phyloP scores from a whole-genome alignment of 1,140 invertebrate genomes.

The Leucophenga varia region DNA sequence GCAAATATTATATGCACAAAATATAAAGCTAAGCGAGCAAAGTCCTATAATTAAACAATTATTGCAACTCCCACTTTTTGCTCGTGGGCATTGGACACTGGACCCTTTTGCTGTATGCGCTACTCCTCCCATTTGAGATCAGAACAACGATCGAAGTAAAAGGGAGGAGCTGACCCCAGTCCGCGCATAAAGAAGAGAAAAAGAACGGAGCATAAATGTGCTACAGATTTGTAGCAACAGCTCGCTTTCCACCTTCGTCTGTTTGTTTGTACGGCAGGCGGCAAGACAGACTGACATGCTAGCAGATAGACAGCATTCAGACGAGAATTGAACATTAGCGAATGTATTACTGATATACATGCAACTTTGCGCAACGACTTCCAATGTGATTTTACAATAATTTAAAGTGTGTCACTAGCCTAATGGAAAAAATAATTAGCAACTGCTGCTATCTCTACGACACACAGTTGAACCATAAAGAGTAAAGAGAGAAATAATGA shows the following conservation, averaged over 20 bases:
- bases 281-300: too few relatives aligned
- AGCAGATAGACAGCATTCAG: neutral
- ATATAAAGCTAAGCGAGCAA: slow-evolving; percentile 54
- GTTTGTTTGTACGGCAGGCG: slow-evolving; percentile 6
- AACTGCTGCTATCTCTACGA: too few relatives aligned
- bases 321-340: too few relatives aligned
- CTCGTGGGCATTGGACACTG: slow-evolving; percentile 40
- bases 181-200: neutral
- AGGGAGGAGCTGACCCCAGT: slow-evolving; percentile 6
- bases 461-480: too few relatives aligned
- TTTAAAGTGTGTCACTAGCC: too few relatives aligned
- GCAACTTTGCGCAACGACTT: too few relatives aligned
- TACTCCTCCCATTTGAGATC: slow-evolving; percentile 56
- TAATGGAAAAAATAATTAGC: too few relatives aligned
- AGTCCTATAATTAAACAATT: slow-evolving; percentile 57
- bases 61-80: slow-evolving; percentile 57
- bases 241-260: slow-evolving; percentile 44
- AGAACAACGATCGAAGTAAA: slow-evolving; percentile 26
- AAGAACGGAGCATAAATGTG: slow-evolving; percentile 23
- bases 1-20: slow-evolving; percentile 52
- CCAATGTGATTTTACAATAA: too few relatives aligned
- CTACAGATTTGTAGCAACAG: slow-evolving; percentile 37
- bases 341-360: too few relatives aligned
- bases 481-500: too few relatives aligned
- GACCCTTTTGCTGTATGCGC: slow-evolving; percentile 52